These are phyloP conservation scores for Antheraea yamamai DNA, from an alignment of 2,888 invertebrate genomes.

Conservation along the genomic window DNA sequence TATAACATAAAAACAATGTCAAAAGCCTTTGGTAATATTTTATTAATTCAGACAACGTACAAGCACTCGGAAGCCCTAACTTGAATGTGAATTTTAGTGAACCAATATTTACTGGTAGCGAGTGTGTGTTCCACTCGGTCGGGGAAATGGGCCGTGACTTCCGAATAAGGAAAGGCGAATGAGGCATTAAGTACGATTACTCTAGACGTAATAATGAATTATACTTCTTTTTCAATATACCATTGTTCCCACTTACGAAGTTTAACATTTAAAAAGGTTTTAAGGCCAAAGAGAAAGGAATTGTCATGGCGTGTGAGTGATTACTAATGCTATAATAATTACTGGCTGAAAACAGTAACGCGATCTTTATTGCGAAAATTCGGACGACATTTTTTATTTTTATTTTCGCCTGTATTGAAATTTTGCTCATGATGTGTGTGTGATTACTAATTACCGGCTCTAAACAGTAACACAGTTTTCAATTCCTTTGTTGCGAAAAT, in stretches of 20 bases:
- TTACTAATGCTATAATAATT: neutral
- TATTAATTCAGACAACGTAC: neutral
- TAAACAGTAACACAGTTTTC: too few species aligned
- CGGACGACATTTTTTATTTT: too few species aligned
- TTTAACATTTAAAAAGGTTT: neutral
- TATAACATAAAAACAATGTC: neutral
- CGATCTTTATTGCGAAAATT: too few species aligned
- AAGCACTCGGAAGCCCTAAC: neutral
- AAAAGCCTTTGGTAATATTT: neutral
- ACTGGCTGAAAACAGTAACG: too few species aligned
- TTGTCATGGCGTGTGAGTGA: neutral
- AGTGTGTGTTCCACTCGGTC: slow-evolving; percentile 38
- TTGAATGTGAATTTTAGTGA: slow-evolving; percentile 40
- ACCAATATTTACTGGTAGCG: slow-evolving; percentile 60
- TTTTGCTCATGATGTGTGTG: neutral
- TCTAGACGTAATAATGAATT: slow-evolving; percentile 48
- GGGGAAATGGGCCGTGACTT: slow-evolving; percentile 54
- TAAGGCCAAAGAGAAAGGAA: neutral
- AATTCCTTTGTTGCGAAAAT: too few species aligned
- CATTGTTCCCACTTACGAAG: slow-evolving; percentile 1
- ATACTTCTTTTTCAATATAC: neutral
- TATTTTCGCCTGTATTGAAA: too few species aligned
- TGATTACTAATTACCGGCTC: neutral
- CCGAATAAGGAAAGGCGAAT: slow-evolving; percentile 37
- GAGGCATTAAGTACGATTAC: slow-evolving; percentile 46